These are phyloP conservation scores for Mobula birostris DNA, from an alignment of 2,113 vertebrate species.

Conservation along the genomic window DNA sequence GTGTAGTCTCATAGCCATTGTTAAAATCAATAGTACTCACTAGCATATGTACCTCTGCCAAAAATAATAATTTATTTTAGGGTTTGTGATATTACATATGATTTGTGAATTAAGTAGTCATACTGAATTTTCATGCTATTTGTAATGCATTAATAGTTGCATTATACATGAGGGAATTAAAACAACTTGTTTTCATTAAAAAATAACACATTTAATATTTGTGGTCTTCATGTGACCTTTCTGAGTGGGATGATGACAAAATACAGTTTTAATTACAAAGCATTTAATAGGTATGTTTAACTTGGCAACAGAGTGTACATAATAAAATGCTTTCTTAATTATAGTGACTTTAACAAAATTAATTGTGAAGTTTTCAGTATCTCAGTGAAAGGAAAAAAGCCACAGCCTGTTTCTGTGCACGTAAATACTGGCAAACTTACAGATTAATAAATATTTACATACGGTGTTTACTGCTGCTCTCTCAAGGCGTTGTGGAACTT, in stretches of 20 bases:
- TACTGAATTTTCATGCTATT: neutral
- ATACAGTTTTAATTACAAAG: neutral
- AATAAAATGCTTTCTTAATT: neutral
- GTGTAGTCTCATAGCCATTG: neutral
- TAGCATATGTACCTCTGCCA: neutral
- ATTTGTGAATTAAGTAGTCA: neutral
- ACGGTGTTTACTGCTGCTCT: too few species aligned
- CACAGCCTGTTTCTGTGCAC: too few species aligned
- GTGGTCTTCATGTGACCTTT: neutral
- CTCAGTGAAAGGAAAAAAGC: neutral
- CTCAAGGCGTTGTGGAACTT: neutral
- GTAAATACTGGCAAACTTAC: neutral
- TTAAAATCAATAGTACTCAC: neutral
- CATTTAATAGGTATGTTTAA: neutral
- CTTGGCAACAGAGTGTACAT: neutral
- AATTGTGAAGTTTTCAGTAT: neutral
- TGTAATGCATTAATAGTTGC: neutral
- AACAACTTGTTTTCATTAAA: neutral
- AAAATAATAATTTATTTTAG: neutral
- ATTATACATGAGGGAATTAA: neutral
- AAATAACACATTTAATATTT: neutral
- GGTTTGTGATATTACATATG: neutral
- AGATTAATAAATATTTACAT: neutral
- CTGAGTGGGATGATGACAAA: neutral
- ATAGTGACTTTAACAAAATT: conserved; percentile 16